Evolutionary conservation across 2,113 vertebrate genomes (phyloP), one percentile per base, ranked within the genome.

Genomic region (Ceyx melanurus): DNA sequence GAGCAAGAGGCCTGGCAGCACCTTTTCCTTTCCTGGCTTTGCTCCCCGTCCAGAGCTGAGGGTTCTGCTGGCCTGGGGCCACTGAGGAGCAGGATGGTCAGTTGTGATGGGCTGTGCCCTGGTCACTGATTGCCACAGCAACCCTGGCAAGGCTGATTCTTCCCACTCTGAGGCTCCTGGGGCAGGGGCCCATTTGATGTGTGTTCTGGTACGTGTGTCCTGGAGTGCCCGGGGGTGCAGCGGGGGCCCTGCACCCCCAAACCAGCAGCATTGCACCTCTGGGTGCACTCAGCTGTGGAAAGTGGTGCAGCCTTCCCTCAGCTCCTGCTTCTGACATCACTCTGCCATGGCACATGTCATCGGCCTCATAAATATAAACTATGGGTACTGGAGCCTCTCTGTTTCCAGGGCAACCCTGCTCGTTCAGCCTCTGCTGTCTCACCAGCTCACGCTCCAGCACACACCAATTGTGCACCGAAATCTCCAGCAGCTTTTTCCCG

Each of bases 321-420:
- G 72, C 78, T 82, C 71, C 76, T 26, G 66, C 92, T 68, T 3
- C 80, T 65, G 91, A 60, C 91, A 20, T 50, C 31, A 46, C 82
- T 53, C 78, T 7, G 40, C 20, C 2, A 50, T 10, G 62, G 14
- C 92, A 88, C 89, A 2, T 86, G 91, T 79, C 95, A 57, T 6
- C 62, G 6, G 35, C 81, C 76, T 64, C 94, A 40, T 1, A 26
- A 70, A 83, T 89, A 84, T 14, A 42, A 93, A 60, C 79, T 26
- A 6, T 2, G 72, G 53, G 72, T 4, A 46, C 64, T 2, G 87
- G 79, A 79, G 75, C 70, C 65, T 71, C 65, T 37, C 78, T 9
- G 93, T 95, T 96, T 92, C 95, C 95, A 93, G 93, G 93, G 93
- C 80, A 96, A 94, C 96, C 53, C 75, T 2, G 17, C 74, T 9